Evolutionary conservation across 2,888 invertebrate genomes (phyloP), one percentile per base, ranked within the genome.

Genomic region (Nymphalis c-album): DNA sequence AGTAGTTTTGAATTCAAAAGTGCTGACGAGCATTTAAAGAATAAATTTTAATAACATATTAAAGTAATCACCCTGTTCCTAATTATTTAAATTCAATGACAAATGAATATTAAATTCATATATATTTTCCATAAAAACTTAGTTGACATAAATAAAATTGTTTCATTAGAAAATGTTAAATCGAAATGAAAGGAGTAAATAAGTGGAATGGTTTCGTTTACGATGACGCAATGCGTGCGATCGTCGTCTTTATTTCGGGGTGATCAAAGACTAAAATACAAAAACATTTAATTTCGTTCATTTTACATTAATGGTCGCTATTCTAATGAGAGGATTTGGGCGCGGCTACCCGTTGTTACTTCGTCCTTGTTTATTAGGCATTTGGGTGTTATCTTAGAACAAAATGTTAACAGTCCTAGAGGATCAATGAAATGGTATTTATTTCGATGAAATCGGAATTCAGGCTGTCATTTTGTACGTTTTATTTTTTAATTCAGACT

Each of bases 291-390:
- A 10, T 45, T 55, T 40, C n/a, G 55, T 63, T 50, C 51, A 51
- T 63, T 63, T 63, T 35, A 51, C 35, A 51, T 51, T 63, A 63
- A 63, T 55, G 62, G 62, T 46, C 51, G 62, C 53, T 63, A 63
- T 63, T 63, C 62, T 63, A 63, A 63, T 63, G 62, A 63, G 62
- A 63, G 62, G 62, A 53, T 63, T 63, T 63, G 53, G 62, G 62
- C 62, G 22, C 35, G 62, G 62, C 47, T 50, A 63, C 40, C 62
- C 62, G 62, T 45, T 63, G 62, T 63, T 63, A 63, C 62, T 63
- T 55, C 53, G 50, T 46, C 45, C 46, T 63, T 63, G 62, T 63
- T 63, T 63, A 61, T 48, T 61, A 63, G 53, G 53, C 53, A 53
- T 63, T 63, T 22, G 62, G 53, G 53, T 63, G 53, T 55, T 63